Base-by-base conservation (phyloP, 1,140 invertebrate genomes). In the Drosophila guanche region DNA sequence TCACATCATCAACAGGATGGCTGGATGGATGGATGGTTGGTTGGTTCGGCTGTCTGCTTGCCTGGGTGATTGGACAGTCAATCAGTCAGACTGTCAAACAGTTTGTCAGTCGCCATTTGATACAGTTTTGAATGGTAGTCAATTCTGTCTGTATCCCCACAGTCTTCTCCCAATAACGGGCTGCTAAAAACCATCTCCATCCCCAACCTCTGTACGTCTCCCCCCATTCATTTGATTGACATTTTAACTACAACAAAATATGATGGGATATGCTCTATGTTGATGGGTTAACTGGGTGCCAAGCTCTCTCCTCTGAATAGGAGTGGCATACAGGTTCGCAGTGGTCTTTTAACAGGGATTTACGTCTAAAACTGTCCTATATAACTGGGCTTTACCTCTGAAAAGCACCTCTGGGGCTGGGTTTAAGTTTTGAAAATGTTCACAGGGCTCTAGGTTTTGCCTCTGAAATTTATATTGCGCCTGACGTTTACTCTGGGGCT, bases 201-300 rank as follows among this genome's bases (percentile, higher is more conserved):
- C 8, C 5, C 27, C 33, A 4, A 1, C 10, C 33, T 12, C 33
- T 10, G 10, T 12, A 10, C 2, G 10, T 27, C 22, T 29, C 46
- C 66, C 68, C 66, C 68, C 55, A 88, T 78, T 66, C 66, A 79
- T 43, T 88, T 88, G 78, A 86, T 86, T 86, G 83, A 86, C 83
- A 73, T 83, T 86, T 86, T 78, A 74, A 74, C 77, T 61, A 86
- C 83, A 86, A 75, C 69, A 78, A 86, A 86, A 62, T 46, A 42
- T 53, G 37, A 53, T 55, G 25, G 23, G 14, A 66, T 16, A 23
- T 37, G 10, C 33, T 12, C 29, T 10, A 33, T 33, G 29, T 10
- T 3, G 29, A 33, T 33, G 29, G 29, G 29, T 10, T 37, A 37
- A 12, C 33, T 12, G 33, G 10, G 2, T 33, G 7, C 25, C 50